Percentiles rank a stretch among this genome's conserved stretches.
These are phyloP conservation scores for Drosophila burlai DNA, from an alignment of 1,140 invertebrate genomes.

Conservation along the genomic window DNA sequence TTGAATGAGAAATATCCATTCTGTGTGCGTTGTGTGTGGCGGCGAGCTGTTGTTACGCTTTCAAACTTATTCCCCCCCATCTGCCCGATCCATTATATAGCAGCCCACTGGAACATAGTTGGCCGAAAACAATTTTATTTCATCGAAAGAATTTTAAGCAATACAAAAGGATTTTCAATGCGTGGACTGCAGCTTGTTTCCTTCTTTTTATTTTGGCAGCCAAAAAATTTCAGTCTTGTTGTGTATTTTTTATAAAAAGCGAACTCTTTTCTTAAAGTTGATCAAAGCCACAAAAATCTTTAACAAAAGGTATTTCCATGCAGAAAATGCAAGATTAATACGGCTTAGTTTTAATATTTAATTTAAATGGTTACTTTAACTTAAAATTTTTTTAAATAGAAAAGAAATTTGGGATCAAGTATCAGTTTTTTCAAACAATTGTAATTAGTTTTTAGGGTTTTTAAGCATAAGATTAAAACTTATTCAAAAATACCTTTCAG, in stretches of 20 bases:
- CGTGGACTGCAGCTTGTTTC: conserved; percentile 34
- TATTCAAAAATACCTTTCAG: conserved; percentile 1
- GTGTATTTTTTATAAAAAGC: neutral
- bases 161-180: conserved; percentile 70
- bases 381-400: too few relatives aligned
- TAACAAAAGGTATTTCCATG: neutral
- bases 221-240: conserved; percentile 22
- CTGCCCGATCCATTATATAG: neutral
- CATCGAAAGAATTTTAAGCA: conserved; percentile 63
- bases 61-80: conserved; percentile 61
- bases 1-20: conserved; percentile 81
- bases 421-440: too few relatives aligned
- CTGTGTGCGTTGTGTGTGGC: conserved; percentile 38
- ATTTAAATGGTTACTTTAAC: neutral
- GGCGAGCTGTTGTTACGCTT: conserved; percentile 31
- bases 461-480: too few relatives aligned
- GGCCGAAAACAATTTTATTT: conserved; percentile 71
- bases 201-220: conserved; percentile 7
- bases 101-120: conserved; percentile 55
- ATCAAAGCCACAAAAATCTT: neutral
- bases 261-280: conserved; percentile 6
- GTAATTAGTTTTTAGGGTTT: too few relatives aligned
- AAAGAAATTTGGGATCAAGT: neutral
- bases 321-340: neutral
- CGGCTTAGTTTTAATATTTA: neutral